Conservation (phyloP, 2,888 invertebrate species). For the Rhyacophila evoluta region DNA sequence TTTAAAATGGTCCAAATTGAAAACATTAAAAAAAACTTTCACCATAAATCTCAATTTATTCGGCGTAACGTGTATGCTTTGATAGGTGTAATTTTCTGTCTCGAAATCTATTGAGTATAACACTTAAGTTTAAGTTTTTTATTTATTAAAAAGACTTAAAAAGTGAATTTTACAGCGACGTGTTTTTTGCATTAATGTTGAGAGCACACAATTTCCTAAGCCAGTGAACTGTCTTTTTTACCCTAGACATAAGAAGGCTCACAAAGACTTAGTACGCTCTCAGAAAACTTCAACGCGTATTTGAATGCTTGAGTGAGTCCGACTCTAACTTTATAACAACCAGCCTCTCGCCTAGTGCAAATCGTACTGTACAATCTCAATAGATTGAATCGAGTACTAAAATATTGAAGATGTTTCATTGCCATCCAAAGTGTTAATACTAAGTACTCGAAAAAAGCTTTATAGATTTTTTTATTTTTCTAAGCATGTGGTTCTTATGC, state of each 20-base stretch:
- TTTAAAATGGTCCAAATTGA: too few species aligned
- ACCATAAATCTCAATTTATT: not conserved
- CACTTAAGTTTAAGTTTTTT: not conserved
- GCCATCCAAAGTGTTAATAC: not conserved
- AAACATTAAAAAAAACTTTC: too few species aligned
- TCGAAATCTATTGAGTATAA: not conserved
- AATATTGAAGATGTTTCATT: not conserved
- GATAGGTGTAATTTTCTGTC: not conserved
- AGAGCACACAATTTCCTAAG: conserved; percentile 27
- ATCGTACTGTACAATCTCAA: conserved; percentile 1
- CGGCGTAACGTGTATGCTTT: not conserved
- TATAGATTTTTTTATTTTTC: too few species aligned
- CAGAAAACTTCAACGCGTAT: conserved; percentile 48
- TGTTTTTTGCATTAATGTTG: conserved; percentile 12
- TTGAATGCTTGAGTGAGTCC: conserved; percentile 50
- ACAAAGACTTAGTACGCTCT: conserved; percentile 37
- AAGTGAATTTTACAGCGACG: not conserved
- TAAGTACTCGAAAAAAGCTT: not conserved
- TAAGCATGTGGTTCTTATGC: too few species aligned
- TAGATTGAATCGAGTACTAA: conserved; percentile 30
- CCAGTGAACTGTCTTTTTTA: conserved; percentile 27
- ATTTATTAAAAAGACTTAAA: not conserved
- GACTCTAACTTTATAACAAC: conserved; percentile 50
- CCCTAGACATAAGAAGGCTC: conserved; percentile 22
- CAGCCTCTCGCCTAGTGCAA: conserved; percentile 37